phyloP scores from a whole-genome alignment of 2,113 vertebrate genomes.

The Notarius lentiginosus region DNA sequence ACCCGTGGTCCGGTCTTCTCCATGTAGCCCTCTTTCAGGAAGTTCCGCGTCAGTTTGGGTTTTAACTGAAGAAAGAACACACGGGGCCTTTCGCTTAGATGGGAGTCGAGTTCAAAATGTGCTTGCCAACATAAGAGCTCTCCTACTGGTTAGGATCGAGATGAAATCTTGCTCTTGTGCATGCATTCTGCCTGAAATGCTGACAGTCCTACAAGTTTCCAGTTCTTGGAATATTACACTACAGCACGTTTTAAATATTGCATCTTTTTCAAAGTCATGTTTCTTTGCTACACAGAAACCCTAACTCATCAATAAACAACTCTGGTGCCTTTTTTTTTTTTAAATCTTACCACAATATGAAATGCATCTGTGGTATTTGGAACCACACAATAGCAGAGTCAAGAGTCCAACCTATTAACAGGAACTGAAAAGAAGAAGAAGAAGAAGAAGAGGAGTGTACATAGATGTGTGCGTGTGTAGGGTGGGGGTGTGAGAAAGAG shows the following conservation, averaged over 20 bases:
- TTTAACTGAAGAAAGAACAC: slow-evolving; percentile 73
- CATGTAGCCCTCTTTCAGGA: slow-evolving; percentile 91
- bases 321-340: not conserved
- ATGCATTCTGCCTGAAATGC: not conserved
- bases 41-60: slow-evolving; percentile 82
- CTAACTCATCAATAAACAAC: not conserved
- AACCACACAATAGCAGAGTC: slow-evolving; percentile 1
- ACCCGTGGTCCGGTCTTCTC: slow-evolving; percentile 91
- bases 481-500: not conserved
- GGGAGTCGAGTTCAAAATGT: not conserved
- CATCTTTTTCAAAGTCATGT: not conserved
- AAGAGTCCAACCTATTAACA: not conserved
- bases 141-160: too few relatives aligned
- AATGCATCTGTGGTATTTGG: not conserved
- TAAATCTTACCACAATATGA: not conserved
- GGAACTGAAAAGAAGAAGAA: slow-evolving; percentile 37
- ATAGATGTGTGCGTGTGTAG: slow-evolving; percentile 13
- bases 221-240: not conserved
- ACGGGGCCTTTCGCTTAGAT: not conserved
- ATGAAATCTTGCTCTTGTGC: not conserved
- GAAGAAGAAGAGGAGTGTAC: not conserved
- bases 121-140: not conserved
- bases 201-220: too few relatives aligned
- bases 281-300: not conserved
- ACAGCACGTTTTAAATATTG: not conserved